Base-by-base conservation (phyloP, 2,888 invertebrate genomes). In the Megastigmus dorsalis region DNA sequence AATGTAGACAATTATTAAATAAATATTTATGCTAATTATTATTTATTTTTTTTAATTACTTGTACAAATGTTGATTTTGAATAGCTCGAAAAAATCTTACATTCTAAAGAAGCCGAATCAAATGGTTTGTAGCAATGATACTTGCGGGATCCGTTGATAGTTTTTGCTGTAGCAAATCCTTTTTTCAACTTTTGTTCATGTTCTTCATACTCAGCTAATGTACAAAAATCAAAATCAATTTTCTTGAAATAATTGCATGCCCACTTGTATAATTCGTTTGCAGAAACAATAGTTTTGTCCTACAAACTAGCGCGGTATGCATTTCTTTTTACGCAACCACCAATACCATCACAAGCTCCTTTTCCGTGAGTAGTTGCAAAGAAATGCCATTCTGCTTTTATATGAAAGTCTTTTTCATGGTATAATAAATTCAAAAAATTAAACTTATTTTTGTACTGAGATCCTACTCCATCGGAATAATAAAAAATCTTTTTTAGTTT, bases 341-440 rank as follows among this genome's bases (percentile, higher is more conserved):
- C 74, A 36, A 67, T 38, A 28, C 74, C 67, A 38, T 74, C 74
- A 26, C 67, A 67, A 10, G 68, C 59, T 1, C 72, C 73, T 59
- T 76, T 71, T 20, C 66, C 75, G 36, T 75, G 70, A 18, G 74
- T 36, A 7, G 74, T 74, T 18, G 68, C 62, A 52, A 74, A 68
- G 30, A 59, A 69, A 7, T 59, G 59, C 60, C 69, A 69, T 20
- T 69, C 45, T 6, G 45, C 69, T 69, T 45, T 45, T 13, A 69
- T 20, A n/a, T 45, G 3, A 23, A 60, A 60, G 20, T 69, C 69
- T 69, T 60, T 60, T 45, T 59, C 30, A 10, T 60, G 60, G 23
- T 60, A 26, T 10, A 60, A 20, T 50, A 72, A 41, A 48, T 66
- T 72, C 3, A 65, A 28, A 9, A 72, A 38, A 66, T 72, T 66